Base-by-base conservation (phyloP, 2,113 vertebrate genomes). In the Pipa parva region DNA sequence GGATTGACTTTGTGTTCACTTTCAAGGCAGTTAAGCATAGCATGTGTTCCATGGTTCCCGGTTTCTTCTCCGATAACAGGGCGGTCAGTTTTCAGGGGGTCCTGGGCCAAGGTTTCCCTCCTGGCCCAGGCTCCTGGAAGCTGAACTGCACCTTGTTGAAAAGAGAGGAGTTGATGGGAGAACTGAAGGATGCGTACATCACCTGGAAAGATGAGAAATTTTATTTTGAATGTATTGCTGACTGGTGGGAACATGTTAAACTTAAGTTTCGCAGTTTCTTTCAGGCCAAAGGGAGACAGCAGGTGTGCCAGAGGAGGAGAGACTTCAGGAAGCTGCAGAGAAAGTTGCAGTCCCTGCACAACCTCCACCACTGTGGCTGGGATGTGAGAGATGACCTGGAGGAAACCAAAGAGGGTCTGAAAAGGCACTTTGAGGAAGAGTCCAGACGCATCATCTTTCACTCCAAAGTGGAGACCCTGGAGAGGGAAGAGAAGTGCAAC, bases 401-500 rank as follows among this genome's bases (percentile, higher is more conserved):
- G 46, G 60, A 63, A 9, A 51, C 46, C 46, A 63, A 31, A 5
- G 20, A 18, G 45, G 6, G 12, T 5, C 12, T 36, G 46, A 36
- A 51, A 51, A 22, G 21, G 12, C n/a, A 62, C 42, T 62, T 49
- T 49, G 59, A 62, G 59, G 42, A 49, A 15, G 42, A 48, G 31
- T 62, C 42, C 59, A 62, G 3, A 18, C 10, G 17, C 25, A 49
- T 49, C n/a, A 31, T 62, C 6, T 62, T 55, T 6, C 15, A 17
- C 9, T 45, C 36, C 21, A 64, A 56, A 20, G 50, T 52, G 28
- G 49, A 64, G 31, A 60, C 5, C 39, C 36, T 27, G 1, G 31
- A 64, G 36, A 64, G 55, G 31, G 63, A 31, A 7, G 63, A 55
- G 21, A 55, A 64, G 36, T 62, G 25, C 5, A 45, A 49, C 49